Base-by-base conservation (phyloP, 2,797 vertebrate species). In the Aulostomus chinensis region DNA sequence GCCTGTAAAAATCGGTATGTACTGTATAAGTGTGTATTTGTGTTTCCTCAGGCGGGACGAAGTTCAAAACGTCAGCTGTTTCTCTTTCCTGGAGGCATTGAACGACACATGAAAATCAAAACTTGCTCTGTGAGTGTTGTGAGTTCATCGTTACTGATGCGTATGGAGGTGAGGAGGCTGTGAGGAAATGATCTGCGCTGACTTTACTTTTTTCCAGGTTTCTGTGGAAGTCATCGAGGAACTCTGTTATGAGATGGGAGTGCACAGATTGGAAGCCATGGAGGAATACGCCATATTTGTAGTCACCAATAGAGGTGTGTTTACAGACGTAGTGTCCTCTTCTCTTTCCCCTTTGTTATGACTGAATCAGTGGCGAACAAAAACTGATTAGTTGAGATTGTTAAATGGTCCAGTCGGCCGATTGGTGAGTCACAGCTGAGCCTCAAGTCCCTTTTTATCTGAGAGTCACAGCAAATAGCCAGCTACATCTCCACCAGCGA, bases 61-160 rank as follows among this genome's bases (percentile, higher is more conserved):
- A 99, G 95, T 47, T 96, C 97, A 22, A 99, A 99, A 76, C 92
- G 97, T 29, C 97, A 99, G 81, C 91, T 97, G 47, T 94, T 99
- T 59, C 93, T 98, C 45, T 92, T 99, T 62, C 95, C 97, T 0
- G 97, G 97, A 1, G 95, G 95, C 68, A 92, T 96, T 0, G 96
- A 99, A 66, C 92, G 93, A 24, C 96, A 99, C 32, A 92, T 95
- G 45, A 98, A 98, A 87, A 95, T 99, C 84, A 99, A 95, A 90
- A 99, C 96, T 0, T 98, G 95, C 76, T 94, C 96, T 0, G 97
- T 99, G 67, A 88, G 92, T 87, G 18, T 42, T 41, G 7, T 16
- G 4, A 4, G 16, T 1, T 35, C 16, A 28, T 15, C 49, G 42
- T 11, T 22, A 18, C 9, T 18, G 13, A 10, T 9, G 2, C 32